Base-by-base conservation (phyloP, 2,797 vertebrate genomes). In the Zalophus californianus region DNA sequence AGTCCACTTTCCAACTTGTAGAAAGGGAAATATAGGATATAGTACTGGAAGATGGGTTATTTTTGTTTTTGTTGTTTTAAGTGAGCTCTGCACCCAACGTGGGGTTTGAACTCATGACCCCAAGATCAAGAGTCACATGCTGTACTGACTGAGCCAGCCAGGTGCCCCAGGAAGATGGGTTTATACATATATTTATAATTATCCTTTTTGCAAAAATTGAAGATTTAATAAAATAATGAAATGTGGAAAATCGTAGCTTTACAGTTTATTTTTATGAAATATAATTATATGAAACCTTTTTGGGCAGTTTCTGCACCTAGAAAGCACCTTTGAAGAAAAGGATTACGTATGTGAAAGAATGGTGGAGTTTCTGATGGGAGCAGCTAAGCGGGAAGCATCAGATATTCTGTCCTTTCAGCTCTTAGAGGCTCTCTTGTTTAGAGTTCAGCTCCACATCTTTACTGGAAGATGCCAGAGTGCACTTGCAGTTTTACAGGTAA, bases 271-370 rank as follows among this genome's bases (percentile, higher is more conserved):
- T 41, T 50, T 94, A 23, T 73, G 93, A 95, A 90, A 20, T 35
- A 94, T 97, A 79, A 79, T 94, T 90, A 35, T 93, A 4, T 90
- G 15, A 97, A 96, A 95, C n/a, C 12, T 88, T 56, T 98, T 20
- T 95, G 6, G 98, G 12, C 96, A 99, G 99, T 99, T 99, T 95
- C 94, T 99, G 97, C 99, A 98, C 96, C 98, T 99, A 97, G 99
- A 99, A 98, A 99, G 97, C 96, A 99, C 99, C 0, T 99, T 99
- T 91, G 99, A 99, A 98, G 99, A 99, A 91, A 99, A 99, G 97
- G 99, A 99, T 98, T 99, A 99, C 0, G 99, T 99, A 2, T 99
- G 99, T 79, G 99, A 99, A 2, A 99, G 99, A 25, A 99, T 99
- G 97, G 98, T 99, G 35, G 99, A 99, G 78, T 99, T 99, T 92